Base-by-base conservation (phyloP, 2,797 vertebrate genomes). In the Coregonus sp. region DNA sequence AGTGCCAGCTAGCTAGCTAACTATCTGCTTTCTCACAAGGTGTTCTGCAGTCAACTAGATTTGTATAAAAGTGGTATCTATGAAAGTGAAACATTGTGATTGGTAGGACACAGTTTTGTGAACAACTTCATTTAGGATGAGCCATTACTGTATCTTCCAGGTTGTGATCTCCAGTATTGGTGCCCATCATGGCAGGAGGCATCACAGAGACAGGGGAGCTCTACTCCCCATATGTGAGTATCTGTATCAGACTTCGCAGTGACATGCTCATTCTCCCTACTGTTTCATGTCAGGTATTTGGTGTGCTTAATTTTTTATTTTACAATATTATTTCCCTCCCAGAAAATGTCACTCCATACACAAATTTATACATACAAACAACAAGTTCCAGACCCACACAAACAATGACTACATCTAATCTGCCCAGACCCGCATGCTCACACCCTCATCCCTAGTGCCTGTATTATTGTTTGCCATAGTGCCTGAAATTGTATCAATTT, bases 201-300 rank as follows among this genome's bases (percentile, higher is more conserved):
- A 99, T 99, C 73, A 99, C 98, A 14, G 98, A 99, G 3, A 95
- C 96, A 0, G 98, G 97, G 67, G 97, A 98, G 68, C 97, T 97
- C 0, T 99, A 99, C 87, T 99, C 98, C 16, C 93, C 97, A 4
- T 99, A 96, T 61, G 98, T 99, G 89, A 97, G 98, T 98, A 81
- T 87, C 2, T 16, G 29, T 20, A 11, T 50, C 4, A 20, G 37
- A n/a, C 35, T 31, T 15, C 2, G 18, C 16, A 6, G 6, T 50
- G 2, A 20, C 5, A 2, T 12, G 20, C 25, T 37, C 2, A 66
- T 66, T 66, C 31, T 73, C 63, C 9, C 2, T 9, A 47, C 40
- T 20, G 0, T 4, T 18, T 33, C 6, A n/a, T 71, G 56, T 2
- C n/a, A 29, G n/a, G 14, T 65, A 16, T n/a, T 70, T 52, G 25